These are phyloP conservation scores for Daphoenositta chrysoptera DNA, from an alignment of 2,113 vertebrate genomes.

Conservation along the genomic window DNA sequence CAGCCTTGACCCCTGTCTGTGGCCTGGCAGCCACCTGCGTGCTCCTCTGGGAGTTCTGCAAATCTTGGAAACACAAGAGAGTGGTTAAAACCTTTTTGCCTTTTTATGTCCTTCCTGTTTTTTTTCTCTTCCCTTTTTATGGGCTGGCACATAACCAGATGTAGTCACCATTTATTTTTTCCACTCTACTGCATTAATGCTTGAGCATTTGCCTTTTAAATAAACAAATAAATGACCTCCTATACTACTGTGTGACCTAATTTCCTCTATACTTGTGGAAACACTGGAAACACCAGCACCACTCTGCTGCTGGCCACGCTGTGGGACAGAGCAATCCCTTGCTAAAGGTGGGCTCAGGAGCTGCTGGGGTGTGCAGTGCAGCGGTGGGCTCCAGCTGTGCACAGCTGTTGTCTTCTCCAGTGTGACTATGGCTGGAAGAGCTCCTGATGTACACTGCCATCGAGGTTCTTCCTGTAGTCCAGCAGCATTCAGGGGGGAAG, in stretches of 20 bases:
- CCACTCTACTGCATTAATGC: neutral
- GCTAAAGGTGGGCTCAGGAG: neutral
- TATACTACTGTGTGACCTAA: neutral
- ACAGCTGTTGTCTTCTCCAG: neutral
- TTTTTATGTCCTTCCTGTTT: too few species aligned
- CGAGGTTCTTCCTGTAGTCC: neutral
- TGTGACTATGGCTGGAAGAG: neutral
- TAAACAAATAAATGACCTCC: neutral
- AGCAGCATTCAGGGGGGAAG: neutral
- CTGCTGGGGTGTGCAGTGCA: neutral
- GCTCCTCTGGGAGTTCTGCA: neutral
- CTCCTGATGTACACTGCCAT: neutral
- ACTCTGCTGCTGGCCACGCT: rapidly evolving
- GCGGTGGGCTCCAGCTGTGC: neutral
- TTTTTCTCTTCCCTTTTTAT: neutral
- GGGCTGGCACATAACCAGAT: neutral
- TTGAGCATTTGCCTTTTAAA: neutral
- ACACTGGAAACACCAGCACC: neutral
- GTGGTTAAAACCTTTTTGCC: neutral
- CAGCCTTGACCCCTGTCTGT: neutral
- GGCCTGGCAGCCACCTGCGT: rapidly evolving
- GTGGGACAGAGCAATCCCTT: neutral
- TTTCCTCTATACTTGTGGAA: neutral
- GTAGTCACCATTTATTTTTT: neutral
- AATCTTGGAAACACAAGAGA: neutral